Evolutionary conservation across 1,140 invertebrate species (phyloP).

Genomic region (Heliconius nattereri): DNA sequence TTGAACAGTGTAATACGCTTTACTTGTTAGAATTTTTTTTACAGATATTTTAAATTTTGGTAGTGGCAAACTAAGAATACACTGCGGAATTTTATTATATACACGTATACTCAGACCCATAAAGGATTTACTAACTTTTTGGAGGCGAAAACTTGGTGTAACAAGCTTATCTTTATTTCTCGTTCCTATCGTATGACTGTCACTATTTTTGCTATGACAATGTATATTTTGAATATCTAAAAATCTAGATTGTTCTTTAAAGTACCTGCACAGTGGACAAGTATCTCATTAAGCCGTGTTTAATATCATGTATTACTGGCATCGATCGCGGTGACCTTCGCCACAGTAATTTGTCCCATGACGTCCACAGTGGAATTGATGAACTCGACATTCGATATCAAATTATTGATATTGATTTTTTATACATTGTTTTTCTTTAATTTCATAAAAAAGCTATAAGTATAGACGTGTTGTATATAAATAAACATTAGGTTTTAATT

Average conservation of each 20-base stretch:
- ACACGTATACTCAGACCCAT: too few species aligned
- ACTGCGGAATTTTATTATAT: too few species aligned
- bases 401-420: background rate
- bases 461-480: background rate
- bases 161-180: too few species aligned
- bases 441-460: background rate
- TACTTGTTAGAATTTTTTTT: too few species aligned
- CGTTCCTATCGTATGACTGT: too few species aligned
- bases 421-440: background rate
- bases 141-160: too few species aligned
- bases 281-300: slow-evolving; percentile 1
- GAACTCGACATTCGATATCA: background rate
- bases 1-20: too few species aligned
- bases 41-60: too few species aligned
- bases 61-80: too few species aligned
- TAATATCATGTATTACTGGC: slow-evolving; percentile 49
- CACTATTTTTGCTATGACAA: too few species aligned
- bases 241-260: background rate
- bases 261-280: background rate
- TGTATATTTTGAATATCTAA: background rate
- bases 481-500: too few species aligned
- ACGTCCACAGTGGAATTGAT: slow-evolving; percentile 25
- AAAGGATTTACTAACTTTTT: too few species aligned
- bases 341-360: slow-evolving; percentile 23
- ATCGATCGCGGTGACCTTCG: slow-evolving; percentile 55